phyloP scores from a whole-genome alignment of 2,113 vertebrate species.

The Nibea albiflora region DNA sequence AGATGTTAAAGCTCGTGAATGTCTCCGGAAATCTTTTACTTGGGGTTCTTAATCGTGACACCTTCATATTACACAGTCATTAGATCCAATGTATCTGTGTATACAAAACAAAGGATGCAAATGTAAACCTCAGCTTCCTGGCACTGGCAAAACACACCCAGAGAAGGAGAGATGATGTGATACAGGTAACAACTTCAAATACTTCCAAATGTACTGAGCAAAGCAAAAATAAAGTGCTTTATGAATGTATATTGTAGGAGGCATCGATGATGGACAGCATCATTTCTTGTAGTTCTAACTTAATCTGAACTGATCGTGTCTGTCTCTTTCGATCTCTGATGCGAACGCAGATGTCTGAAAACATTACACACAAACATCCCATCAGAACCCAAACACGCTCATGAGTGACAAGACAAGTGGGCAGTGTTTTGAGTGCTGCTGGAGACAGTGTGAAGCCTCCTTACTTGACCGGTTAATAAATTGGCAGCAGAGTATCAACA shows the following conservation, averaged over 20 bases:
- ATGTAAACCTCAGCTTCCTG: too few relatives aligned
- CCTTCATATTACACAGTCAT: too few relatives aligned
- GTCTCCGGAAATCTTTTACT: not conserved
- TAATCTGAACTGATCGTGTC: slow-evolving; percentile 6
- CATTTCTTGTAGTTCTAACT: not conserved
- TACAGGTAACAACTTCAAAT: not conserved
- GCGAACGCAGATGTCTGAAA: slow-evolving; percentile 24
- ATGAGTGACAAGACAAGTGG: slow-evolving; percentile 67
- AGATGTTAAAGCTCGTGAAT: not conserved
- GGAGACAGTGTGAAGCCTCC: slow-evolving; percentile 67
- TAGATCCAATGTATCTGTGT: too few relatives aligned
- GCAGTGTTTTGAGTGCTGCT: slow-evolving; percentile 54
- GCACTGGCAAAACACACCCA: not conserved
- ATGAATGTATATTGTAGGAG: not conserved
- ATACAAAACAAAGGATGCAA: not conserved
- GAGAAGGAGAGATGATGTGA: not conserved
- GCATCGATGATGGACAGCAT: not conserved
- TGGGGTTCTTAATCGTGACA: not conserved
- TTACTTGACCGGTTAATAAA: slow-evolving; percentile 72
- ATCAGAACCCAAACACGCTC: slow-evolving; percentile 53
- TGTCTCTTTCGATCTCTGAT: not conserved
- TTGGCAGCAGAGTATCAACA: slow-evolving; percentile 70
- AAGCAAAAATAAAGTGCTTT: not conserved
- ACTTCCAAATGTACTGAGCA: not conserved
- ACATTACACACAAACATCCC: slow-evolving; percentile 23